phyloP scores from a whole-genome alignment of 2,888 invertebrate species.

The Strigamia transsilvanica region DNA sequence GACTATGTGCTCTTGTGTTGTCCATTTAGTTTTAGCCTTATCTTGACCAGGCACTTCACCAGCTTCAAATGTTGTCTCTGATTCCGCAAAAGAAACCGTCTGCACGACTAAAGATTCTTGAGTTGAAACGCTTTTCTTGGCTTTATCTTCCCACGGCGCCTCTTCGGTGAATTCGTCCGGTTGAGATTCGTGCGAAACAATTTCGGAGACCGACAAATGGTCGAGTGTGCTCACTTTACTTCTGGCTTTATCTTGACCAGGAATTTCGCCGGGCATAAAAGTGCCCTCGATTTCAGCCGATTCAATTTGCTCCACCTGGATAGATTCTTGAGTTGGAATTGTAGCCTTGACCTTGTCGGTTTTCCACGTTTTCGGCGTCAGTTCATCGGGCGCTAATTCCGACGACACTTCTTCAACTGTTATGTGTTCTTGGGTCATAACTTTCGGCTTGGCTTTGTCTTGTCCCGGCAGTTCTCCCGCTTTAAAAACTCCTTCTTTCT shows the following conservation, averaged over 20 bases:
- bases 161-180: slow-evolving; percentile 46
- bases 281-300: slow-evolving; percentile 55
- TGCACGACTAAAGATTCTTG: slow-evolving; percentile 60
- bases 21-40: slow-evolving; percentile 54
- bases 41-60: slow-evolving; percentile 53
- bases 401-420: slow-evolving; percentile 52
- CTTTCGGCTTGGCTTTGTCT: slow-evolving; percentile 55
- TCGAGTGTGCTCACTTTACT: slow-evolving; percentile 57
- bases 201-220: slow-evolving; percentile 56
- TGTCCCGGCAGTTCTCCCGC: slow-evolving; percentile 36
- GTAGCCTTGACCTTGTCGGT: slow-evolving; percentile 56
- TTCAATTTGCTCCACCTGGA: slow-evolving; percentile 59
- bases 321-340: slow-evolving; percentile 58
- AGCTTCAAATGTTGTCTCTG: slow-evolving; percentile 48
- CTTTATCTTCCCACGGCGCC: slow-evolving; percentile 57
- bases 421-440: slow-evolving; percentile 55
- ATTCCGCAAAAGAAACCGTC: slow-evolving; percentile 60
- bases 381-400: slow-evolving; percentile 53
- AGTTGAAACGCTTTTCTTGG: slow-evolving; percentile 57
- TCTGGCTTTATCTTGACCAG: slow-evolving; percentile 56
- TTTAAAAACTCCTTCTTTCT: slow-evolving; percentile 55
- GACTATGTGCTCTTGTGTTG: slow-evolving; percentile 57
- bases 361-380: slow-evolving; percentile 51
- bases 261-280: slow-evolving; percentile 48
- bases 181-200: slow-evolving; percentile 20